Conservation (phyloP, 2,113 vertebrate species). For the Tautogolabrus adspersus region DNA sequence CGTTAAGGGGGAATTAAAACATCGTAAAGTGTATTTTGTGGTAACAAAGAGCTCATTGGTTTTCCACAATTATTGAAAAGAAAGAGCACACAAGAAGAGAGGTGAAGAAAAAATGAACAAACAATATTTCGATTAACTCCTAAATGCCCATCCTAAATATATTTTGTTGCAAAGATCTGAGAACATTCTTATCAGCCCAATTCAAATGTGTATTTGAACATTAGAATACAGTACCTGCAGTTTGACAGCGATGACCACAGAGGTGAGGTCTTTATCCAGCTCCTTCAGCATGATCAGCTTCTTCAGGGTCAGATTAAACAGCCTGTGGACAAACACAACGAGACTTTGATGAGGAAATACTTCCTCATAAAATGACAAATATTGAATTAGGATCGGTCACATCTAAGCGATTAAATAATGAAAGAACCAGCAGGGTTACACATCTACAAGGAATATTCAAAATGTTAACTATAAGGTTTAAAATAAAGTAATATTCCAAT, state of each 20-base stretch:
- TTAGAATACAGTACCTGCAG: slow-evolving; percentile 84
- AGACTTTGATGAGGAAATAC: neutral
- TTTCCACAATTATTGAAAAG: neutral
- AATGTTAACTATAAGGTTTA: too few species aligned
- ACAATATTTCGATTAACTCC: neutral
- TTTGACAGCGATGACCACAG: slow-evolving; percentile 94
- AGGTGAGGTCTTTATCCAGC: slow-evolving; percentile 93
- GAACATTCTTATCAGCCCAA: too few species aligned
- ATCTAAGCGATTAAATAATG: too few species aligned
- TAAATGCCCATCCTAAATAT: too few species aligned
- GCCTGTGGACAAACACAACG: slow-evolving; percentile 69
- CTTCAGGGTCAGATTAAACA: slow-evolving; percentile 93
- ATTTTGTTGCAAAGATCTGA: too few species aligned
- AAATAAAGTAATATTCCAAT: too few species aligned
- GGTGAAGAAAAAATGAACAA: neutral
- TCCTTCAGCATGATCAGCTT: slow-evolving; percentile 88
- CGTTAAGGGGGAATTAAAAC: neutral
- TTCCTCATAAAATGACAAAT: too few species aligned
- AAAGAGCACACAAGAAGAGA: neutral
- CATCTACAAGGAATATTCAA: too few species aligned
- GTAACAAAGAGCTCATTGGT: neutral
- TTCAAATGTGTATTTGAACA: too few species aligned
- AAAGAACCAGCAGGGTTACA: too few species aligned
- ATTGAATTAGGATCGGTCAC: too few species aligned
- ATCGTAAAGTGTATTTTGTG: too few species aligned